These are phyloP conservation scores for Nibea coibor DNA, from an alignment of 2,113 vertebrate genomes.

Conservation along the genomic window DNA sequence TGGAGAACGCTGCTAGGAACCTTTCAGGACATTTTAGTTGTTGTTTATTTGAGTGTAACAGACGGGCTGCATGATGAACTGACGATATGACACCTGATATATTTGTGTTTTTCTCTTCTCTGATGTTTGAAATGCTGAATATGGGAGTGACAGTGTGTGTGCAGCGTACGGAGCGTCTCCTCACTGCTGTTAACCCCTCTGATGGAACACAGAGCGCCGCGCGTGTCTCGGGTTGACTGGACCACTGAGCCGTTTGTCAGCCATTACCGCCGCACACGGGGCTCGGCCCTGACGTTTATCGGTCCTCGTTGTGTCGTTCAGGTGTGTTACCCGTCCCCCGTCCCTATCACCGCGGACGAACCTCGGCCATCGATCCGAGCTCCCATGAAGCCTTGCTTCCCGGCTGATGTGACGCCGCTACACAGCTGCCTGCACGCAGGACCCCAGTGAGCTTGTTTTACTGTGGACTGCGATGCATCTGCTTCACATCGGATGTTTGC, in stretches of 20 bases:
- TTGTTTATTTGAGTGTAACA: background rate
- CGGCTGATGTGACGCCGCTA: conserved; percentile 29
- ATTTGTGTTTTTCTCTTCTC: background rate
- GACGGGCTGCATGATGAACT: background rate
- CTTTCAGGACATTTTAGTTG: background rate
- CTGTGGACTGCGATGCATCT: conserved; percentile 31
- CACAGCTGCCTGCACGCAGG: background rate
- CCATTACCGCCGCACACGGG: conserved; percentile 36
- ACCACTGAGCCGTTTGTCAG: conserved; percentile 67
- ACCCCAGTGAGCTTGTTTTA: conserved; percentile 25
- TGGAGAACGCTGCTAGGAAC: background rate
- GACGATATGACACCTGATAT: background rate
- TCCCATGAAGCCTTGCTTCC: conserved; percentile 26
- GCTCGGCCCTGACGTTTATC: conserved; percentile 68
- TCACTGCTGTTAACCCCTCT: conserved; percentile 9
- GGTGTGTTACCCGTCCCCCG: conserved; percentile 31
- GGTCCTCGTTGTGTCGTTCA: conserved; percentile 57
- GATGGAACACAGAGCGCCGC: conserved; percentile 40
- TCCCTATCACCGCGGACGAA: conserved; percentile 7
- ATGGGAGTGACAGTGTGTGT: background rate
- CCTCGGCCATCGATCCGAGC: conserved; percentile 31
- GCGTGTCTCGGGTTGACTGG: conserved; percentile 42
- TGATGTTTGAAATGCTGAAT: background rate
- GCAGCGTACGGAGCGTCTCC: background rate
- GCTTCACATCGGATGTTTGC: conserved; percentile 54